Conservation (phyloP, 2,797 vertebrate species). For the Bradypus variegatus region DNA sequence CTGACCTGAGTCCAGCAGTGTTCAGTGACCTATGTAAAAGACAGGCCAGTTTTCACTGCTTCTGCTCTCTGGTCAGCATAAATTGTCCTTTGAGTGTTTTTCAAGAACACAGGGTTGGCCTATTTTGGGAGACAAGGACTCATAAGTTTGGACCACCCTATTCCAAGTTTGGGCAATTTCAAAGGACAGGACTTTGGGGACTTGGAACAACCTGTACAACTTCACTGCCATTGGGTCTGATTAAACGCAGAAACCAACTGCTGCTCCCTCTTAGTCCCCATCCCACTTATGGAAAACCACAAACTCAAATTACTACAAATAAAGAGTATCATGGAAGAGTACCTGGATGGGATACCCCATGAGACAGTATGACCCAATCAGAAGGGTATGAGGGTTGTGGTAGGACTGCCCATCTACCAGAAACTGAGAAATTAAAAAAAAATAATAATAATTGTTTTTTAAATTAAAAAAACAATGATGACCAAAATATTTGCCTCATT, state of each 20-base stretch:
- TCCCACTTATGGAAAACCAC: neutral
- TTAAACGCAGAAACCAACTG: neutral
- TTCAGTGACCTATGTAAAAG: neutral
- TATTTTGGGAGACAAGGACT: neutral
- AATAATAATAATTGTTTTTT: no score
- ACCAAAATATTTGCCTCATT: neutral
- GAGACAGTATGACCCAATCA: neutral
- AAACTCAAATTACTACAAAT: neutral
- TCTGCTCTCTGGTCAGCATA: neutral
- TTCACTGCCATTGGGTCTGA: neutral
- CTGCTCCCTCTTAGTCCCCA: neutral
- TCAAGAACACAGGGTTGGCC: neutral
- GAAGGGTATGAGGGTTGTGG: neutral
- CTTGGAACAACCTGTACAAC: constrained; percentile 24
- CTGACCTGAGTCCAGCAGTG: neutral
- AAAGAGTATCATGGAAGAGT: neutral
- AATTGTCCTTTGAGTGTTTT: constrained; percentile 3
- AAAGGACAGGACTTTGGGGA: constrained; percentile 34
- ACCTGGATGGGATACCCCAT: neutral
- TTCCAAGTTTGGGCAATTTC: constrained; percentile 39
- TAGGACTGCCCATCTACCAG: neutral
- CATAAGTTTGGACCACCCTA: neutral
- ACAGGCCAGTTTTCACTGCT: neutral
- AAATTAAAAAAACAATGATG: neutral
- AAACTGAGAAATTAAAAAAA: neutral